These are phyloP conservation scores for Caenorhabditis uteleia DNA, from an alignment of 2,888 invertebrate species.

Conservation along the genomic window DNA sequence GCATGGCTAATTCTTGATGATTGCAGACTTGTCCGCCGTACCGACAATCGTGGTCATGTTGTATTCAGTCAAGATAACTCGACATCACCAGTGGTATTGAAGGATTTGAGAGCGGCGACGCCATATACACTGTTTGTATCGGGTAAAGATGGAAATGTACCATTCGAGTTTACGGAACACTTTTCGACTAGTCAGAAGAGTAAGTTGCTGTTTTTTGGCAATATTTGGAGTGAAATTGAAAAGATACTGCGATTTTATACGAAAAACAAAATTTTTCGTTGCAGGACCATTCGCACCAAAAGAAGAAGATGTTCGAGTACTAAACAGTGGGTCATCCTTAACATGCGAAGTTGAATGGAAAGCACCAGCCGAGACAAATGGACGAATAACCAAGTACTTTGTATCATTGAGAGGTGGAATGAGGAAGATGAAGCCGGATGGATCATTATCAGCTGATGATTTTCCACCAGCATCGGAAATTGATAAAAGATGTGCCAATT, in stretches of 20 bases:
- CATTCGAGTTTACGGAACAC: conserved; percentile 60
- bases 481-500: conserved; percentile 62
- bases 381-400: conserved; percentile 61
- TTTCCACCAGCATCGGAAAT: conserved; percentile 50
- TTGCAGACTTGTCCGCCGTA: conserved; percentile 54
- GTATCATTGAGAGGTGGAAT: conserved; percentile 58
- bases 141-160: conserved; percentile 60
- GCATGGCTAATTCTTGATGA: too few species aligned
- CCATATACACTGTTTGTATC: conserved; percentile 65
- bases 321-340: conserved; percentile 42
- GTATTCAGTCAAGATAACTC: conserved; percentile 44
- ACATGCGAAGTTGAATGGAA: conserved; percentile 68
- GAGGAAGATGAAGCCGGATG: conserved; percentile 45
- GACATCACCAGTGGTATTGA: conserved; percentile 43
- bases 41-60: conserved; percentile 42
- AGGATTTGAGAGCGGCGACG: conserved; percentile 52
- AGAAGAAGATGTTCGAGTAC: conserved; percentile 59
- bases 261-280: too few species aligned
- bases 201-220: too few species aligned
- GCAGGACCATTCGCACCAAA: conserved; percentile 61
- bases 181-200: conserved; percentile 61
- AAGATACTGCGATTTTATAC: background rate
- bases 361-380: conserved; percentile 56
- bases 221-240: background rate
- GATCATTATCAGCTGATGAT: conserved; percentile 44